These are phyloP conservation scores for Cardiocondyla obscurior DNA, from an alignment of 1,140 invertebrate genomes.

Conservation along the genomic window DNA sequence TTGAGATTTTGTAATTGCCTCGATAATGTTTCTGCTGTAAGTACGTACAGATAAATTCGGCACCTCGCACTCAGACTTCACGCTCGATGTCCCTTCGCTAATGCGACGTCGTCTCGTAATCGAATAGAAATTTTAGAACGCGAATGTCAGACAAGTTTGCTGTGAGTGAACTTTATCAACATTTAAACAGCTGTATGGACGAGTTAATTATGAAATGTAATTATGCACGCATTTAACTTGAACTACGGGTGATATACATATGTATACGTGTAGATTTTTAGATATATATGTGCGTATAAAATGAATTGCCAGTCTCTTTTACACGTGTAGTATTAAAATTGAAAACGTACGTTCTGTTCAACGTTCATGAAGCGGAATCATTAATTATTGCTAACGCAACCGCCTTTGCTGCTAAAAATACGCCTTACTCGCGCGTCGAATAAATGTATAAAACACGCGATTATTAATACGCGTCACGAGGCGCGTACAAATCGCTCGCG, in stretches of 20 bases:
- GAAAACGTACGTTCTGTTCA: background rate
- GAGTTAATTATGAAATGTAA: background rate
- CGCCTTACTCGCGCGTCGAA: background rate
- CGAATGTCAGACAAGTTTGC: background rate
- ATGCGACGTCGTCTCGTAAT: background rate
- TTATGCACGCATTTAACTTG: background rate
- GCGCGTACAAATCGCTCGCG: conserved; percentile 17
- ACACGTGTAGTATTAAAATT: background rate
- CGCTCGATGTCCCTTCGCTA: background rate
- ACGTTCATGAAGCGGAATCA: background rate
- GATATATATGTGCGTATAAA: background rate
- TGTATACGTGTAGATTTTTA: background rate
- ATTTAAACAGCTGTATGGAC: background rate
- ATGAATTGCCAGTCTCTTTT: background rate
- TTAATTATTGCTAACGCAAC: conserved; percentile 35
- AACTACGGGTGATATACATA: background rate
- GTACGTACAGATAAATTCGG: background rate
- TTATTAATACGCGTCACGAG: conserved; percentile 47
- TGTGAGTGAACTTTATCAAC: background rate
- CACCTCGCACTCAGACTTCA: background rate
- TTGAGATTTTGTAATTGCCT: background rate
- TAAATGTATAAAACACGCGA: conserved; percentile 16
- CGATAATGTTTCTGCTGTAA: background rate
- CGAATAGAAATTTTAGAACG: background rate
- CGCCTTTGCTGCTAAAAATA: conserved; percentile 15